Evolutionary conservation across 2,797 vertebrate species (phyloP).

Genomic region (Craterocephalus amniculus): DNA sequence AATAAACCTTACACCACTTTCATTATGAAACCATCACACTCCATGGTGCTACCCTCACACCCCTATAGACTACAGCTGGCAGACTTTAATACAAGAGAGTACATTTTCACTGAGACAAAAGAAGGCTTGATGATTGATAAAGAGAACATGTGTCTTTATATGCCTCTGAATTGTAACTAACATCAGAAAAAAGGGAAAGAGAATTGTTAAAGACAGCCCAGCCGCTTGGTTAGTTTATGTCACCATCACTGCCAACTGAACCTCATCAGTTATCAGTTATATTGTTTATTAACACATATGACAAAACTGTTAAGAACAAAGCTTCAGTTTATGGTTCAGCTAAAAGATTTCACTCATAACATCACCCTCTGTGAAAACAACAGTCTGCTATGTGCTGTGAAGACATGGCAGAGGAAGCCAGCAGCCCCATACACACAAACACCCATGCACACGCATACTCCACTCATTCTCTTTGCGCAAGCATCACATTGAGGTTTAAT

Average conservation of each 20-base stretch:
- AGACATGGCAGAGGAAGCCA: constrained; percentile 50
- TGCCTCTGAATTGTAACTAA: constrained; percentile 9
- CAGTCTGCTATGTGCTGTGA: constrained; percentile 56
- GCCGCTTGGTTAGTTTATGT: constrained; percentile 12
- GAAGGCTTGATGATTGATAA: constrained; percentile 28
- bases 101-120: constrained; percentile 23
- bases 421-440: constrained; percentile 25
- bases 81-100: constrained; percentile 38
- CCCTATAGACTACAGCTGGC: constrained; percentile 53
- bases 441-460: constrained; percentile 25
- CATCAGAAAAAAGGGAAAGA: constrained; percentile 9
- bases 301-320: constrained; percentile 52
- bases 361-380: constrained; percentile 56
- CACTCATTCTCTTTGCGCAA: constrained; percentile 34
- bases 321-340: constrained; percentile 42
- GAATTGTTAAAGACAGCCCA: constrained; percentile 9
- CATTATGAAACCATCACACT: constrained; percentile 64
- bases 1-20: constrained; percentile 66
- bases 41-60: constrained; percentile 50
- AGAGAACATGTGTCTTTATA: constrained; percentile 12
- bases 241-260: neutral
- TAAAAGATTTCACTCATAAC: constrained; percentile 53
- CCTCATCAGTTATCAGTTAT: constrained; percentile 21
- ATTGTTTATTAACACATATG: constrained; percentile 33
- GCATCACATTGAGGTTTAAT: constrained; percentile 72